phyloP scores from a whole-genome alignment of 2,888 invertebrate genomes.

The Agonopterix subpropinquella region DNA sequence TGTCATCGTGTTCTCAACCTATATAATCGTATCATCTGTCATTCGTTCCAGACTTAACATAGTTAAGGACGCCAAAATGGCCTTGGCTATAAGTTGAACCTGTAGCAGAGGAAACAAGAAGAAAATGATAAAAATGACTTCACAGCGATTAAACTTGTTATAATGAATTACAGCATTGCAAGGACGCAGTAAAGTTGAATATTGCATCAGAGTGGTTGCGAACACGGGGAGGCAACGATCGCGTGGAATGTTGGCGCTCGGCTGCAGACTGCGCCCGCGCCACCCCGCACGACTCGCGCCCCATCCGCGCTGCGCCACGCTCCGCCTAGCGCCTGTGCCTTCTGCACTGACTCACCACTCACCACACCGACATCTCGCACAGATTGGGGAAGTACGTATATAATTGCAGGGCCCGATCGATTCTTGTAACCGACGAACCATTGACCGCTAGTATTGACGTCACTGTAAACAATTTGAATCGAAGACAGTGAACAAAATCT shows the following conservation, averaged over 20 bases:
- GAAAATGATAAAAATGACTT: constrained; percentile 65
- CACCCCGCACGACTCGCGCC: not conserved
- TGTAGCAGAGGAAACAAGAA: constrained; percentile 51
- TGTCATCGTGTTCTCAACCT: constrained; percentile 23
- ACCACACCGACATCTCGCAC: constrained; percentile 36
- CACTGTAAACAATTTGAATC: constrained; percentile 17
- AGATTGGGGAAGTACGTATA: constrained; percentile 58
- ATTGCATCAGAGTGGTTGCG: constrained; percentile 69
- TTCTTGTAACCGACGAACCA: constrained; percentile 32
- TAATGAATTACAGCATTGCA: constrained; percentile 76
- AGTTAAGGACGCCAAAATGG: constrained; percentile 59
- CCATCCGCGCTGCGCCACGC: constrained; percentile 10
- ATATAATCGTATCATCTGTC: constrained; percentile 40
- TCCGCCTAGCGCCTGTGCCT: constrained; percentile 19
- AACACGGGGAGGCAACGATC: constrained; percentile 65
- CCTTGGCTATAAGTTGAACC: constrained; percentile 56
- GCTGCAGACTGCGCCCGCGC: constrained; percentile 1
- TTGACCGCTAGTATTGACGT: constrained; percentile 41
- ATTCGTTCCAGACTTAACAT: constrained; percentile 39
- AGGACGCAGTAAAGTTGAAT: constrained; percentile 75
- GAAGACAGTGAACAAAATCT: not conserved
- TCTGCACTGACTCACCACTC: constrained; percentile 50
- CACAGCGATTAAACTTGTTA: constrained; percentile 63
- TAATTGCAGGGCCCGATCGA: constrained; percentile 33
- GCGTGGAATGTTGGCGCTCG: constrained; percentile 53